Percentiles rank a stretch among this genome's conserved stretches.
These are phyloP conservation scores for Anastatus disparis DNA, from an alignment of 1,140 invertebrate species.

Conservation along the genomic window DNA sequence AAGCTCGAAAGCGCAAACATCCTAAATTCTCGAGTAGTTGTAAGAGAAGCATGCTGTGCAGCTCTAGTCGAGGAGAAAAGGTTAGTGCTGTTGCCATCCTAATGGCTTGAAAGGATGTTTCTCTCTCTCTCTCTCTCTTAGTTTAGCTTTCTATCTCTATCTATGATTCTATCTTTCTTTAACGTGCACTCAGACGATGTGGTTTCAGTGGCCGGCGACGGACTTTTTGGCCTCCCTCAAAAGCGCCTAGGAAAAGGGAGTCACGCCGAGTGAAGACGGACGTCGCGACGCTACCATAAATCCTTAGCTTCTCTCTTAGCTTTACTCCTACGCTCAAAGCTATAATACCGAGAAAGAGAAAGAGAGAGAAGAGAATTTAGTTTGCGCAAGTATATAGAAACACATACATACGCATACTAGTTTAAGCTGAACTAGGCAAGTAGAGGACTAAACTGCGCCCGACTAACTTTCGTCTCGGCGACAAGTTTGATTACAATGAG, in stretches of 20 bases:
- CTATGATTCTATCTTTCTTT: too few species aligned
- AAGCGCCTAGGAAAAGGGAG: slow-evolving; percentile 52
- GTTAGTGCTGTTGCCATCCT: neutral
- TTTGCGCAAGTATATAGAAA: slow-evolving; percentile 33
- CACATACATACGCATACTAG: too few species aligned
- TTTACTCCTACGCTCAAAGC: too few species aligned
- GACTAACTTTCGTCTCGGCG: slow-evolving; percentile 58
- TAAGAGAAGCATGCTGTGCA: too few species aligned
- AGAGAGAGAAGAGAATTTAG: slow-evolving; percentile 45
- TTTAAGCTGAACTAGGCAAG: too few species aligned
- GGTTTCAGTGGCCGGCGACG: slow-evolving; percentile 37
- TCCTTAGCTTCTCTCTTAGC: slow-evolving; percentile 47
- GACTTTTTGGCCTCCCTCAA: slow-evolving; percentile 20
- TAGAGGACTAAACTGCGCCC: slow-evolving; percentile 54
- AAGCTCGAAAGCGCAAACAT: slow-evolving; percentile 36
- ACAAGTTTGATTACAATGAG: slow-evolving; percentile 42
- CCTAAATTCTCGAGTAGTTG: slow-evolving; percentile 35
- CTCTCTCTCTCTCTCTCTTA: too few species aligned
- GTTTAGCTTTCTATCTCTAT: too few species aligned
- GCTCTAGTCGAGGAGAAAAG: slow-evolving; percentile 18
- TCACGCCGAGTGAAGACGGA: slow-evolving; percentile 68
- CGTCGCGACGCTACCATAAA: slow-evolving; percentile 67
- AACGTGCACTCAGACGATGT: slow-evolving; percentile 42
- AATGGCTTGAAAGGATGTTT: slow-evolving; percentile 23
- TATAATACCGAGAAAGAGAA: slow-evolving; percentile 36